Evolutionary conservation across 2,888 invertebrate species (phyloP).

Genomic region (Molanna angustata): DNA sequence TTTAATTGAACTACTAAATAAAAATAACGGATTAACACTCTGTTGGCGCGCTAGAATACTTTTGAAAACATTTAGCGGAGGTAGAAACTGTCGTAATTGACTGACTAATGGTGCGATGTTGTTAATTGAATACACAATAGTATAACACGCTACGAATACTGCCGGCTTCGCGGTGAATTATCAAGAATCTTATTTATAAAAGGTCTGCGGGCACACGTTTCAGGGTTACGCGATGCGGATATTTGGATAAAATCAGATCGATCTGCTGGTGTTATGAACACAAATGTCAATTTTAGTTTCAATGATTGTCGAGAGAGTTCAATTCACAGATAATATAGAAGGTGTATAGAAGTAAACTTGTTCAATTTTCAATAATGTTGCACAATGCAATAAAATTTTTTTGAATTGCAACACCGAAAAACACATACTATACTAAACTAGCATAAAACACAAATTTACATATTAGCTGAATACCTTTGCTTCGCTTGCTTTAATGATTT

Average conservation of each 20-base stretch:
- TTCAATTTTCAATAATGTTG: too few species aligned
- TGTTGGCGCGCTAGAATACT: neutral
- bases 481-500: too few species aligned
- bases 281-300: conserved; percentile 24
- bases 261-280: conserved; percentile 20
- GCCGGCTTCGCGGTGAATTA: neutral
- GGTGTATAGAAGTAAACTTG: too few species aligned
- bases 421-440: too few species aligned
- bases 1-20: conserved; percentile 11
- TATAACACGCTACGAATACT: neutral
- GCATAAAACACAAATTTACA: too few species aligned
- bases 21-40: neutral
- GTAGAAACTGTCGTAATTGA: neutral
- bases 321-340: too few species aligned
- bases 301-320: conserved; percentile 16
- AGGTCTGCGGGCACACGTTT: neutral
- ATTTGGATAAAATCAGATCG: conserved; percentile 17
- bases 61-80: neutral
- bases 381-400: too few species aligned
- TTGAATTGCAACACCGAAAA: too few species aligned
- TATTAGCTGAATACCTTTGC: too few species aligned
- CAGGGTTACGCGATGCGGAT: conserved; percentile 1
- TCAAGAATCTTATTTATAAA: neutral
- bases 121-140: neutral
- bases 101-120: neutral